phyloP scores from a whole-genome alignment of 2,797 vertebrate species.

The Lindbergichthys nudifrons region DNA sequence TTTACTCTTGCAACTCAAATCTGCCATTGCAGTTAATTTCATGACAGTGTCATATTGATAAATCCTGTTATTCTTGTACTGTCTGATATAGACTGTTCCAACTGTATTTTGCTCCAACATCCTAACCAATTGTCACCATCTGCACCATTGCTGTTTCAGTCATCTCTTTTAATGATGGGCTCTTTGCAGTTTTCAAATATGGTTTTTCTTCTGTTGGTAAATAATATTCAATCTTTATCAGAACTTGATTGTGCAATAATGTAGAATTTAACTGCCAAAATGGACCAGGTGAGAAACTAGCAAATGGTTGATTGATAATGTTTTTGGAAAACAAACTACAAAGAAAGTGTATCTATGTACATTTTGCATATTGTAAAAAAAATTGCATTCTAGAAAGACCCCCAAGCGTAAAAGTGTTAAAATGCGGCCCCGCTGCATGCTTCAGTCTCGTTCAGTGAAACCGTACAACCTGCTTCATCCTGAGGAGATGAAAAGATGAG shows the following conservation, averaged over 20 bases:
- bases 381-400: neutral
- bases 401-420: neutral
- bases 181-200: no score
- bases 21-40: neutral
- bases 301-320: no score
- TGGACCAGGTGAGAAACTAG: no score
- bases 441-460: neutral
- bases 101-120: neutral
- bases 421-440: neutral
- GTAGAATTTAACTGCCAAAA: no score
- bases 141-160: neutral
- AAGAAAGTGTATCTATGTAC: no score
- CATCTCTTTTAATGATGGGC: no score
- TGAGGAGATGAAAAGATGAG: slow-evolving; percentile 26
- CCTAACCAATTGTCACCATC: neutral
- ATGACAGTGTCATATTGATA: neutral
- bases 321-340: no score
- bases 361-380: no score
- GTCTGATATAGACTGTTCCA: neutral
- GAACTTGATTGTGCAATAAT: neutral
- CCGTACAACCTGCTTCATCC: neutral
- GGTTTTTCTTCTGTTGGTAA: no score
- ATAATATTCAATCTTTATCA: neutral
- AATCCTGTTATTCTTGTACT: neutral
- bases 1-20: neutral